These are phyloP conservation scores for Lutraria lutraria DNA, from an alignment of 2,888 invertebrate species.

Conservation along the genomic window DNA sequence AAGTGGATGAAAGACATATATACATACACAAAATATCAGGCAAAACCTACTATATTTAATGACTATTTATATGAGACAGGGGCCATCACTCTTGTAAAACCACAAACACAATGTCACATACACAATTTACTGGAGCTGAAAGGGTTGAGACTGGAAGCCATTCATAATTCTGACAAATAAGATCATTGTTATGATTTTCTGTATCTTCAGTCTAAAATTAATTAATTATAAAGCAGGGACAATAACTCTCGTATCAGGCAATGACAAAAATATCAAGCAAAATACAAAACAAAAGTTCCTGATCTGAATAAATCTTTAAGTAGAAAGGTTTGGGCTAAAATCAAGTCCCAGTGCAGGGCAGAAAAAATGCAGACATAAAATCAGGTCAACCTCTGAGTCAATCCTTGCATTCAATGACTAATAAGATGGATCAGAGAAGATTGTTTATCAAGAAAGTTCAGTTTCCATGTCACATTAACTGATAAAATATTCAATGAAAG, in stretches of 20 bases:
- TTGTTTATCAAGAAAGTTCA: not conserved
- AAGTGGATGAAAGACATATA: not conserved
- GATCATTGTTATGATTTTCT: no score
- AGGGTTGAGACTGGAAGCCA: not conserved
- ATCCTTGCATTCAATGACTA: not conserved
- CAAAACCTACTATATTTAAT: not conserved
- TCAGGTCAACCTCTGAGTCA: not conserved
- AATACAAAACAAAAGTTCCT: no score
- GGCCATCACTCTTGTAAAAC: not conserved
- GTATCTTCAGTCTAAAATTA: no score
- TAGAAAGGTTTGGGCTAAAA: no score
- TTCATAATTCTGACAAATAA: not conserved
- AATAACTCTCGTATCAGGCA: no score
- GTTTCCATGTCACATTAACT: slow-evolving; percentile 1
- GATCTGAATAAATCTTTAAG: no score
- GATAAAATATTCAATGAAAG: not conserved
- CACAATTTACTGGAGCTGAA: not conserved
- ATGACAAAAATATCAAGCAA: no score
- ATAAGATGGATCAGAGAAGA: not conserved
- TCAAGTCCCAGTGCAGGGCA: no score
- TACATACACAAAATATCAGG: not conserved
- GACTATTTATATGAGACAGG: not conserved
- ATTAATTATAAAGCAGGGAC: no score
- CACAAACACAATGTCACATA: not conserved
- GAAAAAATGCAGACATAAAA: not conserved